A percentile compares a stretch with the other conserved stretches of the same genome.
phyloP scores from a whole-genome alignment of 2,888 invertebrate species.

The Camponotus fellah region DNA sequence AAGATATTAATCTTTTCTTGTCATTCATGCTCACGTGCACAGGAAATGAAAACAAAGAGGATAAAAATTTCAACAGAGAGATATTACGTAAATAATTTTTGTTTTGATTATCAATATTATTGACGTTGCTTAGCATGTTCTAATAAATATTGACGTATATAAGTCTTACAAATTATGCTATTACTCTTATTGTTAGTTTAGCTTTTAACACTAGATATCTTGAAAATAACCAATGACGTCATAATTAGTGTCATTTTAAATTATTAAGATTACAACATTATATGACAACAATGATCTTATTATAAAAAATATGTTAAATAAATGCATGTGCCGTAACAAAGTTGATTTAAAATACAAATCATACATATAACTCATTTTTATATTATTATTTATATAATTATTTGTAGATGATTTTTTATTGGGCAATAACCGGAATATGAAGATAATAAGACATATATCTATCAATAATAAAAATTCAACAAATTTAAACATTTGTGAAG shows the following conservation, averaged over 20 bases:
- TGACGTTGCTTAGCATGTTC: not conserved
- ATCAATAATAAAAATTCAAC: not conserved
- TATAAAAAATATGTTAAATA: not conserved
- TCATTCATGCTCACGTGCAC: not conserved
- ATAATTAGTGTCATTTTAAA: not conserved
- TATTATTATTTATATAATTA: not conserved
- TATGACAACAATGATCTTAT: not conserved
- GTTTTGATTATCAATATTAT: constrained; percentile 13
- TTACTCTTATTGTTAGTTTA: constrained; percentile 12
- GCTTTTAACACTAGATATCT: not conserved
- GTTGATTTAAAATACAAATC: not conserved
- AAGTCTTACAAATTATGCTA: not conserved
- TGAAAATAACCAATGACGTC: not conserved
- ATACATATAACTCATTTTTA: not conserved
- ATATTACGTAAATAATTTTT: not conserved
- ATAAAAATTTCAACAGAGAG: not conserved
- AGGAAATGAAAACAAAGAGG: not conserved
- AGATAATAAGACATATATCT: constrained; percentile 2
- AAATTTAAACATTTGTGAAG: constrained; percentile 55
- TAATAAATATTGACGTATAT: constrained; percentile 5
- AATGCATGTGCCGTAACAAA: not conserved
- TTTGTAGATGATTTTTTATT: constrained; percentile 46
- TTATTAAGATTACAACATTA: not conserved
- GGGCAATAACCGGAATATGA: constrained; percentile 16
- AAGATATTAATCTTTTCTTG: constrained; percentile 56